Base-by-base conservation (phyloP, 1,140 invertebrate species). In the Adoxophyes honmai region DNA sequence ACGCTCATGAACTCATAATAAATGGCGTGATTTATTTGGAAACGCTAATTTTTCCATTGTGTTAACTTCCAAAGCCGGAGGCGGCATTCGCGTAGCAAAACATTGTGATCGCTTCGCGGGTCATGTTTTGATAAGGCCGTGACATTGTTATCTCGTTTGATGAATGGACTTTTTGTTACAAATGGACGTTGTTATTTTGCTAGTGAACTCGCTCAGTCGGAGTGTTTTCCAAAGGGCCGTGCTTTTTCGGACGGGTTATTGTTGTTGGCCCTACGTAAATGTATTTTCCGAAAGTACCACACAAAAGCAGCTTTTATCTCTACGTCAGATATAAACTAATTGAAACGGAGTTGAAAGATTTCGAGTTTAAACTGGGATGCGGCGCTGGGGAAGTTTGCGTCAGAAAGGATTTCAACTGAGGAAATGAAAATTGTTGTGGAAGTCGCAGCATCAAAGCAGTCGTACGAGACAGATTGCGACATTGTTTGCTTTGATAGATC, bases 161-260 rank as follows among this genome's bases (percentile, higher is more conserved):
- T 81, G 76, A 83, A 83, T 83, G 80, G 76, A 74, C 78, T 81
- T 82, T 81, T 79, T 83, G 80, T 76, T 73, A 75, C 73, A 75
- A 83, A 83, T 83, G 75, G 75, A 78, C 72, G 68, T 67, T 75
- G 77, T 80, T 78, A 78, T 83, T 79, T 73, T 67, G 59, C 66
- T 75, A 72, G 70, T 78, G 70, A 73, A 78, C 73, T 67, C 68
- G 48, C 35, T 59, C 37, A 54, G 28, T 52, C 55, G 53, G 62
- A 69, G 68, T 69, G 66, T 67, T 73, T 73, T 70, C 51, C 63
- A 42, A 66, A 60, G 56, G 57, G 52, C 55, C 58, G 55, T 57
- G 54, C 48, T 66, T 60, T 59, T 56, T 38, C 55, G 14, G 13
- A 42, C 56, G 48, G 16, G 38, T 35, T 52, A 14, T 52, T 15